These are phyloP conservation scores for Cylas formicarius DNA, from an alignment of 1,140 invertebrate genomes.

Conservation along the genomic window DNA sequence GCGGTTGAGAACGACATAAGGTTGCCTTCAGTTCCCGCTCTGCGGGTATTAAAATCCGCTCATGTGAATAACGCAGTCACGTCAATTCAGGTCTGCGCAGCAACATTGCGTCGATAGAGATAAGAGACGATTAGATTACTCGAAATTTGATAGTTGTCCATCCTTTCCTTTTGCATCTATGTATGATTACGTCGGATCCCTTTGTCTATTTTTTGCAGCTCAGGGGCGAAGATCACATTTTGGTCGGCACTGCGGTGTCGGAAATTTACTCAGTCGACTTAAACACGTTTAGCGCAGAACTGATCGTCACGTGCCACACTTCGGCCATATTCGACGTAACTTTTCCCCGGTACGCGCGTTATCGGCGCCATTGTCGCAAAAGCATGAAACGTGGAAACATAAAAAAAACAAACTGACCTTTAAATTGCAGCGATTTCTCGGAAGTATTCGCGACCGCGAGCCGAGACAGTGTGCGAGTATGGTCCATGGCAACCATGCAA, in stretches of 20 bases:
- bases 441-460: conserved; percentile 82
- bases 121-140: too few relatives aligned
- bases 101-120: too few relatives aligned
- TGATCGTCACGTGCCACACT: conserved; percentile 76
- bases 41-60: conserved; percentile 43
- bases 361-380: neutral
- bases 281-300: conserved; percentile 57
- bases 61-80: conserved; percentile 57
- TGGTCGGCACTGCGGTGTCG: conserved; percentile 67
- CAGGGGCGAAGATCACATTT: conserved; percentile 49
- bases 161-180: conserved; percentile 7
- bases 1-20: conserved; percentile 28
- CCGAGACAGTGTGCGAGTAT: conserved; percentile 76
- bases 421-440: conserved; percentile 56
- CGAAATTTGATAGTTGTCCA: conserved; percentile 27
- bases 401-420: neutral
- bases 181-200: conserved; percentile 42
- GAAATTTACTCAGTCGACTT: conserved; percentile 77
- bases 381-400: neutral
- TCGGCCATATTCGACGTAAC: conserved; percentile 70
- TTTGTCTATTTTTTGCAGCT: conserved; percentile 37
- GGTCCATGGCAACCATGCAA: conserved; percentile 65
- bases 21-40: conserved; percentile 37
- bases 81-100: conserved; percentile 56
- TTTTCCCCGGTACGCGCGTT: conserved; percentile 67